A percentile compares a stretch with the other conserved stretches of the same genome.
Evolutionary conservation across 2,888 invertebrate genomes (phyloP).

Genomic region (Neoascia interrupta): DNA sequence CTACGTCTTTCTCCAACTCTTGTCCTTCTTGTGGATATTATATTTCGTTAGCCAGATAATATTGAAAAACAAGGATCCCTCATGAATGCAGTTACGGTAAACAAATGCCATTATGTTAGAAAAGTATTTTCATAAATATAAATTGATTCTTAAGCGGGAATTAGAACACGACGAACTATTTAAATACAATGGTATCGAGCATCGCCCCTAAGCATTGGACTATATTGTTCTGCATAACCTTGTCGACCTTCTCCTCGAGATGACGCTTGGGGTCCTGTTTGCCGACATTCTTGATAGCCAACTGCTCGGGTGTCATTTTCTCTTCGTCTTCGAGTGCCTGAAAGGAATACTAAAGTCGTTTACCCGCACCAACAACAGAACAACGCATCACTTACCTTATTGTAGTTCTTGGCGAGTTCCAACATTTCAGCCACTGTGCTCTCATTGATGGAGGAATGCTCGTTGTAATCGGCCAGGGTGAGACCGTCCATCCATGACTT

Average conservation of each 20-base stretch:
- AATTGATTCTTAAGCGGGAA: constrained; percentile 57
- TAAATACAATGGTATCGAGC: constrained; percentile 95
- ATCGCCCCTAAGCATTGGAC: constrained; percentile 98
- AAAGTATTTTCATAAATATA: constrained; percentile 60
- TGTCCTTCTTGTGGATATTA: constrained; percentile 30
- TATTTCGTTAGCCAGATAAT: constrained; percentile 43
- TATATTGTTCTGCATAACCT: constrained; percentile 97
- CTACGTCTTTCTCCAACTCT: constrained; percentile 18
- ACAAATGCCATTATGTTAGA: constrained; percentile 40
- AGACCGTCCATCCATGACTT: constrained; percentile 99
- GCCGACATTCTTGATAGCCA: constrained; percentile 99
- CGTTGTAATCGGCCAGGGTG: constrained; percentile 93
- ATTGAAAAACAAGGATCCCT: constrained; percentile 9
- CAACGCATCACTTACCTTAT: constrained; percentile 83
- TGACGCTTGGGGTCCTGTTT: constrained; percentile 99
- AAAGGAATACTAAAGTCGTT: constrained; percentile 60
- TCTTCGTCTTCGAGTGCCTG: constrained; percentile 97
- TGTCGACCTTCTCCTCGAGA: constrained; percentile 98
- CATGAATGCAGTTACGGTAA: constrained; percentile 20
- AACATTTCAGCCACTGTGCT: constrained; percentile 97
- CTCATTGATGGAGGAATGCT: constrained; percentile 96
- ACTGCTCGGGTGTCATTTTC: constrained; percentile 99
- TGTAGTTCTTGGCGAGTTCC: constrained; percentile 97
- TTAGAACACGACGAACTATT: constrained; percentile 81
- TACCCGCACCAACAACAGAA: not conserved